Conservation (phyloP, 2,888 invertebrate species). For the Aleiodes leptofemur region DNA sequence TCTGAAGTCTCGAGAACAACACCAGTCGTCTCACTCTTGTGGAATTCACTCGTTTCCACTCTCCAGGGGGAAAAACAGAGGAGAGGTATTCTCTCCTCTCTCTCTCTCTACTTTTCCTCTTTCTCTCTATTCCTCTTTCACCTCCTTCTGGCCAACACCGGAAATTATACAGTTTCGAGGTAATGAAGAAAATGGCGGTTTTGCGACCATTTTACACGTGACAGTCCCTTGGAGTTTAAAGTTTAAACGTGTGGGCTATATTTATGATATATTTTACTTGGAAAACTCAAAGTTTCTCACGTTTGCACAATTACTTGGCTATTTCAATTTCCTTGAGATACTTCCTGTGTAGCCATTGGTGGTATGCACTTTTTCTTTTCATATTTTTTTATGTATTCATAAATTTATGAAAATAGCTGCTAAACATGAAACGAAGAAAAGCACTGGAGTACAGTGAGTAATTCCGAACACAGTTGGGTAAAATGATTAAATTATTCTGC, state of each 20-base stretch:
- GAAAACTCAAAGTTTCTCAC: neutral
- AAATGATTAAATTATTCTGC: neutral
- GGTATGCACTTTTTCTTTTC: neutral
- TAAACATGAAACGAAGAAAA: neutral
- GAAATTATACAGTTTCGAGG: constrained; percentile 54
- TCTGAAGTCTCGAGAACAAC: constrained; percentile 17
- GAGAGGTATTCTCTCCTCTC: neutral
- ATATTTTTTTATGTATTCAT: neutral
- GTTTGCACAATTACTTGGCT: neutral
- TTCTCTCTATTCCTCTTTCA: neutral
- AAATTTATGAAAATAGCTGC: neutral
- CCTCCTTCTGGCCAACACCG: constrained; percentile 33
- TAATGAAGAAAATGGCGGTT: constrained; percentile 52
- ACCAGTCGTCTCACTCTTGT: neutral
- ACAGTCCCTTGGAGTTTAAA: constrained; percentile 28
- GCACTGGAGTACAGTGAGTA: neutral
- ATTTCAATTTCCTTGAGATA: constrained; percentile 13
- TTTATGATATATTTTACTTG: neutral
- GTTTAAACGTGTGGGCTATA: constrained; percentile 6
- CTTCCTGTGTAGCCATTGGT: neutral
- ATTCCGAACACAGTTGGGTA: neutral
- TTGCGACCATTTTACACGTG: constrained; percentile 17
- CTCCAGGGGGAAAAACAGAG: constrained; percentile 15
- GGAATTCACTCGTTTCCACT: constrained; percentile 20
- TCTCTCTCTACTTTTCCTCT: neutral